Base-by-base conservation (phyloP, 2,888 invertebrate genomes). In the Smittia aterrima region DNA sequence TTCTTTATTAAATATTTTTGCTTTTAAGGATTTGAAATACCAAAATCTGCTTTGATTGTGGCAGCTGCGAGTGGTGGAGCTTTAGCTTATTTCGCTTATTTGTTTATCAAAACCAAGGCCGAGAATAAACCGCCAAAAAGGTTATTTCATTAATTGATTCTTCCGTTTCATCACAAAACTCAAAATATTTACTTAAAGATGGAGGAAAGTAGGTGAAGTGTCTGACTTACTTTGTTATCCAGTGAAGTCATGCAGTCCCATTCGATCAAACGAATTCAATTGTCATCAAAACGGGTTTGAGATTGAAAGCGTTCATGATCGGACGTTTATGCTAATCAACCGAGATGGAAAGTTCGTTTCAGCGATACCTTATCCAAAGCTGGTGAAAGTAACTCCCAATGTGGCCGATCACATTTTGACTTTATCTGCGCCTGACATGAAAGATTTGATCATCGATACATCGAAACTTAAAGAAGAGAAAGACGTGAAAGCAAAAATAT, bases 191-290 rank as follows among this genome's bases (percentile, higher is more conserved):
- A 27, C 11, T 58, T 58, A 18, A 4, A 75, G 75, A 76, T 89
- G 88, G 89, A 83, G 83, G 41, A 83, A 84, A 78, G 85, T 88
- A 20, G 89, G 89, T 0, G 85, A 85, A 74, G 79, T 89, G 2
- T 85, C 84, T 76, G 83, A 85, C 62, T 78, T 88, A 2, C 82
- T 85, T 75, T 82, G 84, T 3, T 88, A 85, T 77, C 89, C 89
- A 0, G 83, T 89, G 13, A 89, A 89, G 79, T 88, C 89, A 0
- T 85, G 88, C 74, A 87, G 85, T 0, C 80, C 85, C 0, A 78
- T 87, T 24, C 78, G 84, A 1, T 75, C 85, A 75, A 83, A 81
- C 41, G 80, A 81, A n/a, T 85, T 86, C 75, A 85, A 86, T 77
- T 86, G 86, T 77, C 83, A 85, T 0, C 77, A 79, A n/a, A 77